Base-by-base conservation (phyloP, 2,888 invertebrate genomes). In the Drosophila lutescens region DNA sequence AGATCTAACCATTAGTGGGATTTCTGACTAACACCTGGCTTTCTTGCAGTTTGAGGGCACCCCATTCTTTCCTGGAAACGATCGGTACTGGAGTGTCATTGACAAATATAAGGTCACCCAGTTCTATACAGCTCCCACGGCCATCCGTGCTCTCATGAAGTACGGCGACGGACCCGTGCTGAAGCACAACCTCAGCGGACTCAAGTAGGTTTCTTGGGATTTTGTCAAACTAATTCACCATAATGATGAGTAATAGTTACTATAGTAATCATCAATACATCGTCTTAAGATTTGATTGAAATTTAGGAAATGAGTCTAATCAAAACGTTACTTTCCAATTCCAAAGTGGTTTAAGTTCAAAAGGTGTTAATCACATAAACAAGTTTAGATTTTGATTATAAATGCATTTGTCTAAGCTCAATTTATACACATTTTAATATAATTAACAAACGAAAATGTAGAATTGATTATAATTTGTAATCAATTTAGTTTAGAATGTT, bases 121-220 rank as follows among this genome's bases (percentile, higher is more conserved):
- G 93, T 98, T 99, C 92, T 99, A 99, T 93, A 99, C 99, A 0
- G 99, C 99, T 0, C 99, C 99, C 0, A 99, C 99, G 4, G 99
- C 99, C 15, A 97, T 99, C 73, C 94, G 99, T 72, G 96, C 99
- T 1, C 94, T 99, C 26, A 98, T 98, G 97, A 98, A 98, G 91
- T 98, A 96, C 89, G 98, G 98, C 0, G 97, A 98, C 77, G 95
- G 94, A 15, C 94, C 95, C 62, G 97, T 99, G 2, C 95, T 94
- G 78, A 96, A 95, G 93, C 96, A 93, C 93, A 91, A 89, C 73
- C 79, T 92, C 3, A 86, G 76, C 26, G 85, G 88, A 49, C 86
- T 92, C 57, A 92, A 90, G 92, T 92, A 78, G 68, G 88, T 88
- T 6, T 20, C 10, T 34, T 12, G 12, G 4, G 8, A 30, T 5